Evolutionary conservation across 2,888 invertebrate species (phyloP).

Genomic region (Adineta ricciae): DNA sequence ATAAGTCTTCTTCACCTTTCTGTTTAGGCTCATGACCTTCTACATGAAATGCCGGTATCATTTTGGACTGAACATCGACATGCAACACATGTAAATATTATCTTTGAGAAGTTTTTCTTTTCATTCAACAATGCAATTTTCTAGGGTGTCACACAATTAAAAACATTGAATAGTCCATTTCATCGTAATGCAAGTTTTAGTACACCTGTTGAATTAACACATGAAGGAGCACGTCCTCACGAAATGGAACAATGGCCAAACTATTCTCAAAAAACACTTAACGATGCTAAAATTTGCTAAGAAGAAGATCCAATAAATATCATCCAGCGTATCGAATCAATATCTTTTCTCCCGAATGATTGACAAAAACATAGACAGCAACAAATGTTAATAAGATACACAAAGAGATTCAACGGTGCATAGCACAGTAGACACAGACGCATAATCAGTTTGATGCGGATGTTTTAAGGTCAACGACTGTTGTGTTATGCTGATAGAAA

Average conservation of each 20-base stretch:
- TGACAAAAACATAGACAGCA: neutral
- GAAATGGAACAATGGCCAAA: slow-evolving; percentile 48
- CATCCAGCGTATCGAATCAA: neutral
- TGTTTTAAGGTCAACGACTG: neutral
- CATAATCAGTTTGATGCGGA: neutral
- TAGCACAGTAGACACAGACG: neutral
- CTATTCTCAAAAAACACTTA: slow-evolving; percentile 39
- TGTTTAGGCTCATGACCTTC: slow-evolving; percentile 45
- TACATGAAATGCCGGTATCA: slow-evolving; percentile 47
- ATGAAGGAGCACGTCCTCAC: slow-evolving; percentile 44
- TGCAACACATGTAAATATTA: slow-evolving; percentile 41
- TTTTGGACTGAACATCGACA: slow-evolving; percentile 50
- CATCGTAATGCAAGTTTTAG: slow-evolving; percentile 48
- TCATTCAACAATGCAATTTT: slow-evolving; percentile 26
- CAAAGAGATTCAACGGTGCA: neutral
- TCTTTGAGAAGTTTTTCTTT: neutral
- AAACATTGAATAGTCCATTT: slow-evolving; percentile 46
- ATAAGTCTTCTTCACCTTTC: neutral
- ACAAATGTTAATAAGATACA: neutral
- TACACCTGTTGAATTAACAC: slow-evolving; percentile 44
- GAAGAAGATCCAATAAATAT: neutral
- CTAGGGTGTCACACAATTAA: slow-evolving; percentile 46
- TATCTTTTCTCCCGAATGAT: neutral
- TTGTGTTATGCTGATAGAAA: neutral
- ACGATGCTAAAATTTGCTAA: slow-evolving; percentile 7